Base-by-base conservation (phyloP, 2,797 vertebrate species). In the Oreochromis mossambicus region DNA sequence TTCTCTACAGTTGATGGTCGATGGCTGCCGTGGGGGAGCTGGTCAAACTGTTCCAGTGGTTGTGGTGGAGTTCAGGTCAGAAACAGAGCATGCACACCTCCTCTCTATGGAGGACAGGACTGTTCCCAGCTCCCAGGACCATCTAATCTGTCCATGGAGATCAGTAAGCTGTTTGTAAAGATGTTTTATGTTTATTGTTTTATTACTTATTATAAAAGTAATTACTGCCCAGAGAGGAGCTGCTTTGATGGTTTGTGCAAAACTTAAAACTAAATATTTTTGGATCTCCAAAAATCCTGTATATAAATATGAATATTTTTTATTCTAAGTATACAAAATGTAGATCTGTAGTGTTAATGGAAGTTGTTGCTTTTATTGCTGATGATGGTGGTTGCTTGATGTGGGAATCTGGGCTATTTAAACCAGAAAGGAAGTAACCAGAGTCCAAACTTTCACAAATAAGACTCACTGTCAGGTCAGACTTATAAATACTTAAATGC, bases 1-100 rank as follows among this genome's bases (percentile, higher is more conserved):
- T 61, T 34, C 17, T 61, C 24, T 4, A 2, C 92, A 98, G 98
- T 97, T 87, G 97, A 98, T 0, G 97, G 97, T 3, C 86, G 89
- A 3, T 98, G 98, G 98, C 87, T 95, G 17, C 89, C 96, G 0
- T 99, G 98, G 97, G 94, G 84, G 0, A 92, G 85, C 12, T 99
- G 98, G 98, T 97, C 98, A 0, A 96, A 95, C 79, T 99, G 98
- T 87, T 96, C 95, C 2, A 90, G 91, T 43, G 93, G 89, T 1
- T 98, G 98, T 51, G 94, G 94, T 0, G 97, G 97, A 2, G 89
- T 97, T 36, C 95, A 95, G 88, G 89, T 96, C 2, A 95, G 97
- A 24, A 94, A 90, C 8, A 94, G 98, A 81, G 94, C 87, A n/a
- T 98, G 98, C 88, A 83, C 46, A 10, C 92, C 95, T 1, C 97